Conservation (phyloP, 2,113 vertebrate genomes). For the Accipiter virgatus region DNA sequence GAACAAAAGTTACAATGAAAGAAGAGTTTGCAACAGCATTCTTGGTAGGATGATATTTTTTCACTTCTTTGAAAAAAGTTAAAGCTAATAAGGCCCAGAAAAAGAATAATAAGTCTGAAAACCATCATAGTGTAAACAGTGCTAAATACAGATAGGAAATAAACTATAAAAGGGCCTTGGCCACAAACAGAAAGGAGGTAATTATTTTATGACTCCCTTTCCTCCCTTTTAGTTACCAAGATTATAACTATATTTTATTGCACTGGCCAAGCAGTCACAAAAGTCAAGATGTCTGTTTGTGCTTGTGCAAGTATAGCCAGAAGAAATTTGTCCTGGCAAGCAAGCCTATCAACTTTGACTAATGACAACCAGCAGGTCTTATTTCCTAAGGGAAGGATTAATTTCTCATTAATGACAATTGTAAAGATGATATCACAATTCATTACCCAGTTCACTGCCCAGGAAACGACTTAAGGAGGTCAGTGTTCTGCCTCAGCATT, state of each 20-base stretch:
- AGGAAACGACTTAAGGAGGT: not conserved
- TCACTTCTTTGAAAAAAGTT: not conserved
- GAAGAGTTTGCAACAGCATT: not conserved
- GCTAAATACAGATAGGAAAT: not conserved
- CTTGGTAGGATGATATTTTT: not conserved
- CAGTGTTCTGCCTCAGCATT: not conserved
- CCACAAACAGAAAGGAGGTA: not conserved
- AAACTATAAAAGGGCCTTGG: not conserved
- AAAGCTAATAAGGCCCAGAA: not conserved
- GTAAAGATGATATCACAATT: slow-evolving; percentile 23
- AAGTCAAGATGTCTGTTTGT: slow-evolving; percentile 9
- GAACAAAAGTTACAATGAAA: not conserved
- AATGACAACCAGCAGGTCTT: slow-evolving; percentile 4
- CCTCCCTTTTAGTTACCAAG: not conserved
- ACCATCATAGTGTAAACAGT: not conserved
- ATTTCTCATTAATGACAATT: slow-evolving; percentile 38
- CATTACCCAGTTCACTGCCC: not conserved
- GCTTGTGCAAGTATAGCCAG: not conserved
- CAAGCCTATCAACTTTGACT: not conserved
- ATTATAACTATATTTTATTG: not conserved
- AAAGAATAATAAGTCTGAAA: not conserved
- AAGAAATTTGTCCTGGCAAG: slow-evolving; percentile 23
- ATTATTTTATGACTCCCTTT: slow-evolving; percentile 23
- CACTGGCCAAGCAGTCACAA: not conserved
- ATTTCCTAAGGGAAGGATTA: slow-evolving; percentile 35